A percentile compares a stretch with the other conserved stretches of the same genome.
Evolutionary conservation across 2,888 invertebrate species (phyloP).

Genomic region (Patella pellucida): DNA sequence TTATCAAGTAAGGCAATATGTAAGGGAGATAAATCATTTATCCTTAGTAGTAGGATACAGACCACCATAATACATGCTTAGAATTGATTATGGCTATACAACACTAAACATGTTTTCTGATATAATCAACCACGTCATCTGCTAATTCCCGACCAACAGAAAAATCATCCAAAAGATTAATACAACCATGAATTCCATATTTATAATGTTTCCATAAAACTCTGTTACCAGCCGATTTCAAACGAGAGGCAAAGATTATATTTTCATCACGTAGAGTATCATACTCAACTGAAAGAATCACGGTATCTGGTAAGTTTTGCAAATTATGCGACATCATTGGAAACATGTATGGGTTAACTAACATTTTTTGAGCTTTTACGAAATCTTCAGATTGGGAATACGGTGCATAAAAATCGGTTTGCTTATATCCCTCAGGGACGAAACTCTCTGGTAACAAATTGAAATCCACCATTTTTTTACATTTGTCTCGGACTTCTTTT

Average conservation of each 20-base stretch:
- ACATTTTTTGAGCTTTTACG: constrained; percentile 10
- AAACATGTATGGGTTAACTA: constrained; percentile 16
- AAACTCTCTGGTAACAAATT: constrained; percentile 10
- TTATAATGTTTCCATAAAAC: neutral
- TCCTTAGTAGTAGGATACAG: too few relatives aligned
- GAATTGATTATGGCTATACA: too few relatives aligned
- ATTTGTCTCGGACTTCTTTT: constrained; percentile 6
- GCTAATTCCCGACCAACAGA: neutral
- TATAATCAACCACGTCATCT: neutral
- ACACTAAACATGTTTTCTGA: too few relatives aligned
- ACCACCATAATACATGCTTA: too few relatives aligned
- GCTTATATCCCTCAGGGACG: neutral
- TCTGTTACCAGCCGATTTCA: constrained; percentile 15
- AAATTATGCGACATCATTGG: constrained; percentile 23
- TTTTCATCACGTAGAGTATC: constrained; percentile 21
- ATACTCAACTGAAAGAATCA: constrained; percentile 16
- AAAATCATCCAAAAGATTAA: neutral
- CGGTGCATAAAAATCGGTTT: neutral
- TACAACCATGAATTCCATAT: neutral
- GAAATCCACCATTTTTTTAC: constrained; percentile 16
- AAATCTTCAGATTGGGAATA: constrained; percentile 4
- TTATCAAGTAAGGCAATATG: too few relatives aligned
- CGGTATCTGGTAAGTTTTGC: constrained; percentile 14
- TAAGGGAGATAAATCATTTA: too few relatives aligned
- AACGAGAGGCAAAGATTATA: constrained; percentile 17